Evolutionary conservation across 2,797 vertebrate species (phyloP).

Genomic region (Ptychadena robeensis): DNA sequence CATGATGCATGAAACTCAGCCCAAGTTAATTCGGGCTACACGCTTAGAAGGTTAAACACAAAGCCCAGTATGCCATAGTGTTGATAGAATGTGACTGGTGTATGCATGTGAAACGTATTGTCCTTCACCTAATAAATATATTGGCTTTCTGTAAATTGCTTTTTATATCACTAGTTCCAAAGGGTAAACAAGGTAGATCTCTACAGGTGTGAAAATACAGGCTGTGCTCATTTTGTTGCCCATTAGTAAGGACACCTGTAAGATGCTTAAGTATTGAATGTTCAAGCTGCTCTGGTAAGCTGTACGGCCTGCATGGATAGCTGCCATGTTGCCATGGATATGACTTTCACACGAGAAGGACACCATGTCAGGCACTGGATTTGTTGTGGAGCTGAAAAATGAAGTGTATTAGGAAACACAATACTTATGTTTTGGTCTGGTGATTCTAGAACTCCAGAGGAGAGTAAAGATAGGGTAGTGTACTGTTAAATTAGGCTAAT

Average conservation of each 20-base stretch:
- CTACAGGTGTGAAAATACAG: conserved; percentile 11
- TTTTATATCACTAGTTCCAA: background rate
- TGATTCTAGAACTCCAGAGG: conserved; percentile 28
- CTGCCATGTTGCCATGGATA: conserved; percentile 62
- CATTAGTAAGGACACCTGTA: conserved; percentile 38
- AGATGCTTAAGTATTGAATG: conserved; percentile 32
- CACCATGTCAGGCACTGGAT: conserved; percentile 56
- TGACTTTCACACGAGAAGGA: conserved; percentile 60
- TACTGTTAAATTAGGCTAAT: background rate
- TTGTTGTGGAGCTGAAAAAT: conserved; percentile 42
- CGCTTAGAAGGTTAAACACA: no score
- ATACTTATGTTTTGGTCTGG: conserved; percentile 34
- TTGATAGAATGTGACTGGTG: no score
- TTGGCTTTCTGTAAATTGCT: background rate
- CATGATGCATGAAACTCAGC: no score
- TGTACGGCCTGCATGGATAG: conserved; percentile 39
- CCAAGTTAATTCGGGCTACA: no score
- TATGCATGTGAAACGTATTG: background rate
- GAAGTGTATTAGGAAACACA: conserved; percentile 42
- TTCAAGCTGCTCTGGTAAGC: conserved; percentile 43
- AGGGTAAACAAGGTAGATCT: background rate
- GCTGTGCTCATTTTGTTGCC: background rate
- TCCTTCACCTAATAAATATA: background rate
- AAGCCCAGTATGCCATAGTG: background rate
- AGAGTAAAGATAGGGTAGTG: conserved; percentile 7